phyloP scores from a whole-genome alignment of 2,797 vertebrate genomes.

The Acanthiza pusilla region DNA sequence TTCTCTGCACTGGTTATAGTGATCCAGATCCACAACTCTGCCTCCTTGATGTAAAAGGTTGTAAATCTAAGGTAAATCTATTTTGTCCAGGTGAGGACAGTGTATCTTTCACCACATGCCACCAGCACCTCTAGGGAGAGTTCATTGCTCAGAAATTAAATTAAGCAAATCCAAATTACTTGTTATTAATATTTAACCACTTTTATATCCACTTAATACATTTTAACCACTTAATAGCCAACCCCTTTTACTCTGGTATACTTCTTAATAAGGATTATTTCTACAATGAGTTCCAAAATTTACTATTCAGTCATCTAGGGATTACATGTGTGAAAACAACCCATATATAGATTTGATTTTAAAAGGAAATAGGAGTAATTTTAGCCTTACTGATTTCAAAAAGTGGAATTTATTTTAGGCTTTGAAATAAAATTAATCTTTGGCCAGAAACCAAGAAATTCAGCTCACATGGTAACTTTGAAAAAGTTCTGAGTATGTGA shows the following conservation, averaged over 20 bases:
- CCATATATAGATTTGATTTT: neutral
- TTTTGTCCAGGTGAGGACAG: neutral
- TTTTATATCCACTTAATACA: neutral
- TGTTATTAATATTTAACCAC: neutral
- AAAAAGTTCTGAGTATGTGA: neutral
- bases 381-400: neutral
- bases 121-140: neutral
- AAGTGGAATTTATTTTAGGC: neutral
- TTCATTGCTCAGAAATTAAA: neutral
- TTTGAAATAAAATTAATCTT: constrained; percentile 28
- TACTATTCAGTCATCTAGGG: neutral
- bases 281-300: neutral
- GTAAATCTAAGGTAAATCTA: neutral
- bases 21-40: neutral
- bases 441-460: constrained; percentile 15
- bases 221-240: neutral
- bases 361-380: neutral
- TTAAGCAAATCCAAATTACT: neutral
- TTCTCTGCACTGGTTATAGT: neutral
- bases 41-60: neutral
- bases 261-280: neutral
- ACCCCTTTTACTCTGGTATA: neutral
- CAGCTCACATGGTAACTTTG: neutral
- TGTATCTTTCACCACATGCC: neutral
- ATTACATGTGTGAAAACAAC: constrained; percentile 10